Base-by-base conservation (phyloP, 2,113 vertebrate genomes). In the Leiothrix lutea region DNA sequence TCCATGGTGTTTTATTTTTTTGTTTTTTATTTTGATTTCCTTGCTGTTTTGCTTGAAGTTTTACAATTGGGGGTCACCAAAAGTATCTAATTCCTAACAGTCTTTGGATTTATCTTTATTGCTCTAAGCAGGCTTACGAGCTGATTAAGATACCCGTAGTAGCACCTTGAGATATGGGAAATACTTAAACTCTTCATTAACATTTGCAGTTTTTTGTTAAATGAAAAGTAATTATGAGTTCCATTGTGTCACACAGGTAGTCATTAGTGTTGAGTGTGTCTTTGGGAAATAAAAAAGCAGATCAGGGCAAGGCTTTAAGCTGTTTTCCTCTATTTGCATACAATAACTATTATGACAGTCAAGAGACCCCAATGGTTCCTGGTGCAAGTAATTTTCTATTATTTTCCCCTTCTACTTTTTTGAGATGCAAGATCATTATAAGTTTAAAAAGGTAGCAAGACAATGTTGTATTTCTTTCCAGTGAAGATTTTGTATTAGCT, bases 201-300 rank as follows among this genome's bases (percentile, higher is more conserved):
- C 53, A 71, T 90, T 95, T 94, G 36, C 47, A 61, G 31, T 3
- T 9, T 84, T 97, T 89, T 89, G 73, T 91, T 95, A 94, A 96
- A 94, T 82, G 69, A 79, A 92, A 90, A 96, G 80, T 94, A 94
- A 96, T 91, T 90, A 86, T 64, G 79, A 87, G 57, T 64, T 82
- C 56, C 54, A 73, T 85, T 78, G 65, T 94, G 65, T 82, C 62
- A 48, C 4, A 6, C 69, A 96, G 86, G 69, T 90, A 94, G 61
- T 84, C 60, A 88, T 92, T 95, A 87, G 53, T 64, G 58, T n/a
- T 86, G 61, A 94, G 69, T 73, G 47, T 57, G 36, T 95, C 67
- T 91, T 64, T 88, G 73, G 86, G 91, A 95, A 94, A 92, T 91
- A 67, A 91, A 48, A 73, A 38, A 86, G 79, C 3, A 12, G 38